phyloP scores from a whole-genome alignment of 1,140 invertebrate species.

The Drosophila miranda region DNA sequence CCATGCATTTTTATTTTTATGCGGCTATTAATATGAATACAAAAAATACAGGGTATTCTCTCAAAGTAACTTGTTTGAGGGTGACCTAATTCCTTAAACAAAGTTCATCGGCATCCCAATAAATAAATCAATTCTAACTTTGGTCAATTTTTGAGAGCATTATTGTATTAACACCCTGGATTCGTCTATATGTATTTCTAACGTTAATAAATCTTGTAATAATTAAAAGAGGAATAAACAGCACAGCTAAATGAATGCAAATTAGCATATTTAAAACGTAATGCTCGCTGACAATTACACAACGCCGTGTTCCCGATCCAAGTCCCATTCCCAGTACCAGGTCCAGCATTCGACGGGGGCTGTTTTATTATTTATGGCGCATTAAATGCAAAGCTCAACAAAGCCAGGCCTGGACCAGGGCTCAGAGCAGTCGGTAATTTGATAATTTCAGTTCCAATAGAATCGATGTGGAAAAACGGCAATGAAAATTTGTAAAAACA shows the following conservation, averaged over 20 bases:
- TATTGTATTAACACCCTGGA: background rate
- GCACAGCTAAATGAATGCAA: constrained; percentile 61
- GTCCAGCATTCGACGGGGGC: constrained; percentile 5
- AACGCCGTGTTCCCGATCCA: constrained; percentile 13
- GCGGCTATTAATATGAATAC: too few species aligned
- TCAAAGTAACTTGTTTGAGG: too few species aligned
- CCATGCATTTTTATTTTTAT: too few species aligned
- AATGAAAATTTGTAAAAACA: constrained; percentile 4
- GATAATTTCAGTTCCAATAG: constrained; percentile 24
- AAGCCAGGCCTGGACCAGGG: constrained; percentile 18
- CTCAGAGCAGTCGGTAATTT: constrained; percentile 5
- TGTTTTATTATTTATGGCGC: constrained; percentile 71
- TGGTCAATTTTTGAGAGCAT: background rate
- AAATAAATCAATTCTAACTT: too few species aligned
- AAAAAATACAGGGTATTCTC: too few species aligned
- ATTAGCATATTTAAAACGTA: constrained; percentile 77
- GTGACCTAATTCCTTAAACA: too few species aligned
- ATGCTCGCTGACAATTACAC: constrained; percentile 67
- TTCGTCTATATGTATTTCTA: background rate
- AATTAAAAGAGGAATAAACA: constrained; percentile 38
- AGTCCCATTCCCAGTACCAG: background rate
- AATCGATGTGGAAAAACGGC: constrained; percentile 1
- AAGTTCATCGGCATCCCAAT: too few species aligned
- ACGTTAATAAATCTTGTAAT: constrained; percentile 8
- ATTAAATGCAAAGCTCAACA: constrained; percentile 63